Conservation (phyloP, 2,888 invertebrate species). For the Xylota sylvarum region DNA sequence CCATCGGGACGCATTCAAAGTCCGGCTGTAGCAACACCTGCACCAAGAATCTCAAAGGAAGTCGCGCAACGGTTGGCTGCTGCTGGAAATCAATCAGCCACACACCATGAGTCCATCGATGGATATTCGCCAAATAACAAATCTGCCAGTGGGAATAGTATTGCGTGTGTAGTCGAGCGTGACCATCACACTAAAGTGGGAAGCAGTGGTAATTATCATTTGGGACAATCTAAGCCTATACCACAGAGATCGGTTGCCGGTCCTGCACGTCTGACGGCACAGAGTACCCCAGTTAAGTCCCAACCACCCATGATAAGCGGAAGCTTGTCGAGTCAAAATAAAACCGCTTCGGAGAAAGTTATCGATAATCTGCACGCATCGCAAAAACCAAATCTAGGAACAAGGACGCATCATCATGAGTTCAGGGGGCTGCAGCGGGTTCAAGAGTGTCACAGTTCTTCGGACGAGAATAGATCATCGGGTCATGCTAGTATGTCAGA, state of each 20-base stretch:
- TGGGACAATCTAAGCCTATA: slow-evolving; percentile 79
- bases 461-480: slow-evolving; percentile 95
- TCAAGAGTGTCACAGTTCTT: slow-evolving; percentile 92
- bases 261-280: slow-evolving; percentile 87
- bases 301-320: slow-evolving; percentile 87
- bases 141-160: slow-evolving; percentile 51
- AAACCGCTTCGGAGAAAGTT: slow-evolving; percentile 40
- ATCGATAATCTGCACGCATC: slow-evolving; percentile 58
- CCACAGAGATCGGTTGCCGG: slow-evolving; percentile 85
- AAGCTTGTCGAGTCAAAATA: slow-evolving; percentile 79
- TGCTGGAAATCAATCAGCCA: slow-evolving; percentile 70
- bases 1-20: slow-evolving; percentile 81
- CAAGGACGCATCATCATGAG: slow-evolving; percentile 84
- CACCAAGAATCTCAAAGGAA: slow-evolving; percentile 84
- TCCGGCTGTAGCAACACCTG: slow-evolving; percentile 83
- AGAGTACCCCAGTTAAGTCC: slow-evolving; percentile 88
- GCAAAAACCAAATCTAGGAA: slow-evolving; percentile 78
- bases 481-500: slow-evolving; percentile 98
- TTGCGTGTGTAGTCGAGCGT: slow-evolving; percentile 52
- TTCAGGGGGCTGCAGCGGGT: slow-evolving; percentile 86
- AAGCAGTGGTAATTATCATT: slow-evolving; percentile 45
- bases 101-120: slow-evolving; percentile 54
- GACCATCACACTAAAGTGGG: slow-evolving; percentile 66
- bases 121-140: slow-evolving; percentile 67
- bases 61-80: slow-evolving; percentile 81